Percentiles rank a stretch among this genome's conserved stretches.
phyloP scores from a whole-genome alignment of 2,113 vertebrate genomes.

The Xiphophorus hellerii region DNA sequence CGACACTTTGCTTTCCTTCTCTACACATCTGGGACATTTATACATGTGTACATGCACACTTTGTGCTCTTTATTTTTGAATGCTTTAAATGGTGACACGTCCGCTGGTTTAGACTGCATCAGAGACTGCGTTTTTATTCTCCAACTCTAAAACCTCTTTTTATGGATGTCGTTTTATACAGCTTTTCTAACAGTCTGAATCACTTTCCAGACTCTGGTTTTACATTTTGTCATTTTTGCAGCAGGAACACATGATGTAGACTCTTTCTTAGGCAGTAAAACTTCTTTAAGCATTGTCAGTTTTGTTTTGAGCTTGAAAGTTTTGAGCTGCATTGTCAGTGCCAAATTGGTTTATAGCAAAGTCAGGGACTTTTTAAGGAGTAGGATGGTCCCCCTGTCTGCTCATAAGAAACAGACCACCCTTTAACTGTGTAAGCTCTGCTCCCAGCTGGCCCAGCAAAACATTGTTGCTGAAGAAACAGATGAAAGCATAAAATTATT shows the following conservation, averaged over 20 bases:
- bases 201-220: conserved; percentile 71
- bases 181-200: conserved; percentile 78
- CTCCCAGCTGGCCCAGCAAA: conserved; percentile 49
- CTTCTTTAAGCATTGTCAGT: conserved; percentile 61
- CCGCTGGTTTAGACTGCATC: conserved; percentile 82
- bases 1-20: conserved; percentile 67
- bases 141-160: conserved; percentile 80
- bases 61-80: conserved; percentile 77
- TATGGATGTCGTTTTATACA: conserved; percentile 82
- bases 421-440: conserved; percentile 50
- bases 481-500: conserved; percentile 53
- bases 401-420: conserved; percentile 55
- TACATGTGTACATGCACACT: conserved; percentile 76
- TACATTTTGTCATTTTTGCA: conserved; percentile 72
- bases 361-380: conserved; percentile 61
- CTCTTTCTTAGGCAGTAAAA: conserved; percentile 52
- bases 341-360: conserved; percentile 72
- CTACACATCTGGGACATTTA: conserved; percentile 73
- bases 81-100: conserved; percentile 81
- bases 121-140: conserved; percentile 82
- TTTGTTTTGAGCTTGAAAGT: conserved; percentile 66
- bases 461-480: conserved; percentile 41
- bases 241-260: conserved; percentile 57
- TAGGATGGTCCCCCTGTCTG: conserved; percentile 31
- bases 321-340: conserved; percentile 64